phyloP scores from a whole-genome alignment of 2,113 vertebrate genomes.

The Hippopotamus amphibius region DNA sequence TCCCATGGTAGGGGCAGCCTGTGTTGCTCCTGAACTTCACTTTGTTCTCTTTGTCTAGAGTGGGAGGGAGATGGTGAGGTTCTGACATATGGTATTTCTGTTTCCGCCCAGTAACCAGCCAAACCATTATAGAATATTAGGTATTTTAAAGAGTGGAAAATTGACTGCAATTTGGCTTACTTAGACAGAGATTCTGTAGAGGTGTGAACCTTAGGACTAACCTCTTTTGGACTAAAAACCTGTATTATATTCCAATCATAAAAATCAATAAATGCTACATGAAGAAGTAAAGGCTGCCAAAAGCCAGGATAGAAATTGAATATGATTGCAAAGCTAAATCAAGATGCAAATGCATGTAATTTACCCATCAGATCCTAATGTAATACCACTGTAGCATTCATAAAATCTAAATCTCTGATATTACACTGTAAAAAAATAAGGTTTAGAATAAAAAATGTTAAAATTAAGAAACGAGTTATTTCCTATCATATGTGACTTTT shows the following conservation, averaged over 20 bases:
- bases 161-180: slow-evolving; percentile 42
- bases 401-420: background rate
- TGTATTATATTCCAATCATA: background rate
- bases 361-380: background rate
- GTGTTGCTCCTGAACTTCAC: background rate
- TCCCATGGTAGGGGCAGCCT: background rate
- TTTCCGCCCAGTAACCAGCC: background rate
- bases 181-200: slow-evolving; percentile 44
- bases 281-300: background rate
- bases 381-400: background rate
- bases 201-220: slow-evolving; percentile 18
- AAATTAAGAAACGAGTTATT: background rate
- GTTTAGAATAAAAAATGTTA: background rate
- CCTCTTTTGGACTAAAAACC: slow-evolving; percentile 39
- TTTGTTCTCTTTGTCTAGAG: background rate
- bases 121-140: slow-evolving; percentile 4
- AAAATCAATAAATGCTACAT: background rate
- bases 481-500: background rate
- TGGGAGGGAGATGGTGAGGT: background rate
- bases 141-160: slow-evolving; percentile 61
- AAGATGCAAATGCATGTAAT: background rate
- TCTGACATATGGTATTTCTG: slow-evolving; percentile 10
- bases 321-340: background rate
- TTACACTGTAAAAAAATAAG: slow-evolving; percentile 37
- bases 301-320: background rate